Evolutionary conservation across 1,140 invertebrate genomes (phyloP).

Genomic region (Halictus rubicundus): DNA sequence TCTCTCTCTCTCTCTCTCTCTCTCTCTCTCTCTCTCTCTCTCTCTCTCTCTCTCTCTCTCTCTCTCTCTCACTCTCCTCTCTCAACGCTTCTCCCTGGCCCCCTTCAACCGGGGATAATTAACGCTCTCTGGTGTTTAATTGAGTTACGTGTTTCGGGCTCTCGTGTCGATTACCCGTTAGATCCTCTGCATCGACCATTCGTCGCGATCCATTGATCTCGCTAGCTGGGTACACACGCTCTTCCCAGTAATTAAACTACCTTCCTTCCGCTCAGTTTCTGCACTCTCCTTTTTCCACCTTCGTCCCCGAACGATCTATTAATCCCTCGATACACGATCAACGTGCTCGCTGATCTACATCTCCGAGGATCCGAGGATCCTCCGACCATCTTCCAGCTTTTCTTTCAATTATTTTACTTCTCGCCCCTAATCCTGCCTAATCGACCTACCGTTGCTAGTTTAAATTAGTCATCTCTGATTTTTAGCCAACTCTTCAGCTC

Average conservation of each 20-base stretch:
- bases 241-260: not conserved
- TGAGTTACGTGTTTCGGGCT: slow-evolving; percentile 28
- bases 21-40: too few species aligned
- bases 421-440: too few species aligned
- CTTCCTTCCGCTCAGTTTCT: not conserved
- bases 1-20: too few species aligned
- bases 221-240: not conserved
- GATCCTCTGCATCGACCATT: not conserved
- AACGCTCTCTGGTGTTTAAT: slow-evolving; percentile 34
- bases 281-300: not conserved
- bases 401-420: not conserved
- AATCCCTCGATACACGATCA: not conserved
- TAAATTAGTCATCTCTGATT: too few species aligned
- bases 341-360: not conserved
- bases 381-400: too few species aligned
- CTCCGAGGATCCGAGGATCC: not conserved
- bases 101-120: slow-evolving; percentile 20
- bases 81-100: not conserved
- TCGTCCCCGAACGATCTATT: not conserved
- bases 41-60: too few species aligned
- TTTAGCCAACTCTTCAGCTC: too few species aligned
- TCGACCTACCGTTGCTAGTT: too few species aligned
- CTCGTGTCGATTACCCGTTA: slow-evolving; percentile 15
- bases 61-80: too few species aligned
- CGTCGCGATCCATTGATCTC: not conserved